Percentiles rank a stretch among this genome's conserved stretches.
Conservation (phyloP, 1,140 invertebrate genomes). For the Chionoecetes opilio region DNA sequence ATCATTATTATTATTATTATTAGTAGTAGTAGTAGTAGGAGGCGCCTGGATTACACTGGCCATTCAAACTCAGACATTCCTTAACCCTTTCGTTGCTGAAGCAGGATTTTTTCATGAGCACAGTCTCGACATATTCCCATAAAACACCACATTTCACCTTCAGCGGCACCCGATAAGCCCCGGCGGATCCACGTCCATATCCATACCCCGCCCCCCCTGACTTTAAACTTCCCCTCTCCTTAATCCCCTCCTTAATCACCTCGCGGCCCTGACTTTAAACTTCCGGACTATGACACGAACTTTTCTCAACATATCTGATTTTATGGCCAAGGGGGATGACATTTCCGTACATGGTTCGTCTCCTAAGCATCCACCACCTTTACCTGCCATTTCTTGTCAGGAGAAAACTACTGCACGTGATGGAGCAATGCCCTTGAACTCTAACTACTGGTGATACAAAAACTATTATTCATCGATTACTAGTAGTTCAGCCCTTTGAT, state of each 20-base stretch:
- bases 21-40: too few relatives aligned
- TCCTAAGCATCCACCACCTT: neutral
- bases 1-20: too few relatives aligned
- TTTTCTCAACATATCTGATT: neutral
- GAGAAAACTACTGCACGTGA: neutral
- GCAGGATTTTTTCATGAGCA: too few relatives aligned
- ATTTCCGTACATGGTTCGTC: neutral
- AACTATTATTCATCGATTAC: too few relatives aligned
- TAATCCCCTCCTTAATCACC: neutral
- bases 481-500: too few relatives aligned
- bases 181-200: neutral
- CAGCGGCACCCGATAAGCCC: neutral
- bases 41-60: too few relatives aligned
- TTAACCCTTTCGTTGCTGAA: too few relatives aligned
- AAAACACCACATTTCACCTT: neutral
- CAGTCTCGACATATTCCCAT: neutral
- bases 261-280: neutral
- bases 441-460: too few relatives aligned
- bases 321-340: neutral
- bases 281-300: neutral
- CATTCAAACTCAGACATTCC: too few relatives aligned
- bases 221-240: neutral
- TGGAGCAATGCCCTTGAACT: neutral
- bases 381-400: neutral
- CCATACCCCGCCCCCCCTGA: neutral